Percentiles rank a stretch among this genome's conserved stretches.
These are phyloP conservation scores for Coelogynopora nodosa DNA, from an alignment of 2,888 invertebrate species.

Conservation along the genomic window DNA sequence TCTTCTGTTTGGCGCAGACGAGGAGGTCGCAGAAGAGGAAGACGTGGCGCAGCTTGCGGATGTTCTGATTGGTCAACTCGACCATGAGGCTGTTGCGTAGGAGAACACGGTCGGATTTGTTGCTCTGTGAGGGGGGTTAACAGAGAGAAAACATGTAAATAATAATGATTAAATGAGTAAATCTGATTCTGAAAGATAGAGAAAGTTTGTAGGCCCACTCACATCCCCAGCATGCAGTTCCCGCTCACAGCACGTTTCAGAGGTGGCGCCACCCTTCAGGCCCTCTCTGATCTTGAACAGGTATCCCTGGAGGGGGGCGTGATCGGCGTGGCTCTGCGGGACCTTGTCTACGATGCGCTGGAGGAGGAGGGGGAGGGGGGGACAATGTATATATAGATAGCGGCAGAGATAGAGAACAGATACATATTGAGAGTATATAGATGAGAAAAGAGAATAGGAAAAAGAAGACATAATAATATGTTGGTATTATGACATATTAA, in stretches of 20 bases:
- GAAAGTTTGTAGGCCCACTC: too few species aligned
- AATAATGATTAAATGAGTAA: not conserved
- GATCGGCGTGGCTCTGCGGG: not conserved
- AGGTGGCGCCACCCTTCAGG: not conserved
- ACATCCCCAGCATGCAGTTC: not conserved
- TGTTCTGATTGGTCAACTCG: constrained; percentile 78
- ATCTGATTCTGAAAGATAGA: too few species aligned
- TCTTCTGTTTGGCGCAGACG: constrained; percentile 75
- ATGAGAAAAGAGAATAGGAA: too few species aligned
- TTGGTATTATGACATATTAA: too few species aligned
- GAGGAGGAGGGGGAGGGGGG: too few species aligned
- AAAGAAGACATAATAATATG: too few species aligned
- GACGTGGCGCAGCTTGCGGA: constrained; percentile 79
- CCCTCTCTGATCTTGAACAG: not conserved
- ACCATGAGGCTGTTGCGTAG: constrained; percentile 65
- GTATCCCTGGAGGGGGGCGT: not conserved
- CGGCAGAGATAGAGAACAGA: too few species aligned
- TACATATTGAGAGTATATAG: too few species aligned
- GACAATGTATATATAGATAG: too few species aligned
- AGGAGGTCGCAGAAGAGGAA: constrained; percentile 91
- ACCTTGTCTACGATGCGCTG: not conserved
- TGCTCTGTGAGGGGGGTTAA: not conserved
- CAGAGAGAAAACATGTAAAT: not conserved
- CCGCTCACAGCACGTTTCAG: not conserved
- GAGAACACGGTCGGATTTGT: not conserved